Evolutionary conservation across 2,797 vertebrate species (phyloP), one percentile per base, ranked within the genome.

Genomic region (Sorex maritimensis): DNA sequence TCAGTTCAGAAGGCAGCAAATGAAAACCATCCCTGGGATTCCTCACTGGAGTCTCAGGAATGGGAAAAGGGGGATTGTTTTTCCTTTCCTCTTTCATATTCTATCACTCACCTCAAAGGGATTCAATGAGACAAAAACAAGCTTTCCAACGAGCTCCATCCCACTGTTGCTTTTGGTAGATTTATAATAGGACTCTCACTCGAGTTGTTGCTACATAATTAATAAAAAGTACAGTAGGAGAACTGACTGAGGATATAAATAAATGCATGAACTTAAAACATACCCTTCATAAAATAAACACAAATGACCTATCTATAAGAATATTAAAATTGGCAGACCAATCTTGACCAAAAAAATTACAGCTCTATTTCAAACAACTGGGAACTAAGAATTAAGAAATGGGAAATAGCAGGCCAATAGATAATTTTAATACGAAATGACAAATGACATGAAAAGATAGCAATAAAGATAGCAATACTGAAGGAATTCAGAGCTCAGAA

Each of bases 1-100:
- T 96, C 68, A 92, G 91, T 79, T 95, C 61, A 88, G 82, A 97
- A 96, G 52, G 78, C 81, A 94, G 93, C 17, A 90, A 88, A 88
- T 34, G 77, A 61, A 95, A 90, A 93, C 14, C 4, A 85, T 88
- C 68, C 41, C 49, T 88, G 26, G 55, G 81, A 85, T 88, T 93
- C 89, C 49, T 96, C n/a, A 55, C 58, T 87, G 44, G 72, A 58
- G 49, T 85, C 74, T 81, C 74, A 79, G 86, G 77, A 61, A 49
- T 46, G 26, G 79, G 68, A 68, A 28, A 85, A 41, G 19, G 34
- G 13, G 11, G 38, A 61, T 6, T 38, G 8, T 77, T 87, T 93
- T 94, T 79, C 21, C 69, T 49, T 52, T 28, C 73, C 88, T 95
- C 82, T 93, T 92, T 91, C 68, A 93, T 96, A 97, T 87, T 95